phyloP scores from a whole-genome alignment of 2,113 vertebrate species.

The Porphyrio hochstetteri region DNA sequence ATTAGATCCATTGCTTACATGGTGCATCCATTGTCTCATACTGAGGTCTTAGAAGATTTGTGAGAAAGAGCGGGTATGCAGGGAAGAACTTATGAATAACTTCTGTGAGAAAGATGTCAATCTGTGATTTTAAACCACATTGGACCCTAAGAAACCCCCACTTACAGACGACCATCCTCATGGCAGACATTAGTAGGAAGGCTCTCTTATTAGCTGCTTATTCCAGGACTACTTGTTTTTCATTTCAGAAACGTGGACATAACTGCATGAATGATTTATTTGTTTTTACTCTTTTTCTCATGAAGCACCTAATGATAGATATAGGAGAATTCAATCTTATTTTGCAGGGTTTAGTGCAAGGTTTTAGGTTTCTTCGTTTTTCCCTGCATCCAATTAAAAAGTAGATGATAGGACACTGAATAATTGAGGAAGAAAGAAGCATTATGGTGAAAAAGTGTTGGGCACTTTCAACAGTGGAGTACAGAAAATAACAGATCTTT shows the following conservation, averaged over 20 bases:
- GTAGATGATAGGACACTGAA: not conserved
- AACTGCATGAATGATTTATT: not conserved
- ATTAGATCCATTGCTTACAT: not conserved
- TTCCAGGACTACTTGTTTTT: not conserved
- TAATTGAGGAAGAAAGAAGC: not conserved
- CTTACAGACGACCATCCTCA: not conserved
- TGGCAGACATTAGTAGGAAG: not conserved
- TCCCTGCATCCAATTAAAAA: not conserved
- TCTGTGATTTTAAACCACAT: not conserved
- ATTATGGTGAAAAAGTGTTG: not conserved
- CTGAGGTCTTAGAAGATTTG: not conserved
- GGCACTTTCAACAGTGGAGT: not conserved
- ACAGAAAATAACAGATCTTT: not conserved
- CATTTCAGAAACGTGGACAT: not conserved
- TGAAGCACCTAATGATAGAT: not conserved
- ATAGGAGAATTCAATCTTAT: not conserved
- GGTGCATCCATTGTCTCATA: not conserved
- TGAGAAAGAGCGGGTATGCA: not conserved
- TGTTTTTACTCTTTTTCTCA: not conserved
- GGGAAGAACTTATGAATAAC: not conserved
- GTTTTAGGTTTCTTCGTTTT: constrained; percentile 1
- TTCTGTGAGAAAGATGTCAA: not conserved
- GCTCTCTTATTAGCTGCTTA: not conserved
- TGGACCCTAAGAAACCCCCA: not conserved
- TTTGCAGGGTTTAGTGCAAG: not conserved